Evolutionary conservation across 1,140 invertebrate genomes (phyloP).

Genomic region (Holcopasites calliopsidis): DNA sequence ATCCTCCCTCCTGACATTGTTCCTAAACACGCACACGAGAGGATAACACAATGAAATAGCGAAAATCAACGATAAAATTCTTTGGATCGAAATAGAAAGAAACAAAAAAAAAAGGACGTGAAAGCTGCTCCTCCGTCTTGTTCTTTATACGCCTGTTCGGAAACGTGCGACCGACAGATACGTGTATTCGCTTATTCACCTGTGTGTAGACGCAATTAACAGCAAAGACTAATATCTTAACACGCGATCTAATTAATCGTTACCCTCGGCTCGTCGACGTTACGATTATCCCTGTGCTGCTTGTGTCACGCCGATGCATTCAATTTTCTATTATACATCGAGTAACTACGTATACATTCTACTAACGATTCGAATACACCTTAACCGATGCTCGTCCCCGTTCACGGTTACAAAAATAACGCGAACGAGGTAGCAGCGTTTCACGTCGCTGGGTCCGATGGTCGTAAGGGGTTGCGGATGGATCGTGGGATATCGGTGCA

Average conservation of each 20-base stretch:
- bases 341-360: slow-evolving; percentile 32
- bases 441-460: slow-evolving; percentile 2
- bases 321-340: slow-evolving; percentile 29
- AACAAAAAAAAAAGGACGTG: slow-evolving; percentile 46
- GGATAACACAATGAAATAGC: slow-evolving; percentile 54
- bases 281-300: slow-evolving; percentile 3
- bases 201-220: slow-evolving; percentile 4
- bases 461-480: background rate
- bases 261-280: background rate
- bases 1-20: slow-evolving; percentile 42
- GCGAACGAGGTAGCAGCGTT: slow-evolving; percentile 42
- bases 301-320: background rate
- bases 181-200: background rate
- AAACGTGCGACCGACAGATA: slow-evolving; percentile 5
- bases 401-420: slow-evolving; percentile 56
- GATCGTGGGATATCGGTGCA: background rate
- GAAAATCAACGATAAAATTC: slow-evolving; percentile 46
- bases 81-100: too few relatives aligned
- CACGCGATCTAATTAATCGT: slow-evolving; percentile 22
- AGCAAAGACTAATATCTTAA: slow-evolving; percentile 13
- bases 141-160: slow-evolving; percentile 2
- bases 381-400: slow-evolving; percentile 25
- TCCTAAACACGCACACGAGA: slow-evolving; percentile 60
- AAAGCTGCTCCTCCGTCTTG: slow-evolving; percentile 55
- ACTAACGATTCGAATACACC: slow-evolving; percentile 33